These are phyloP conservation scores for Platysteira castanea DNA, from an alignment of 2,113 vertebrate genomes.

Conservation along the genomic window DNA sequence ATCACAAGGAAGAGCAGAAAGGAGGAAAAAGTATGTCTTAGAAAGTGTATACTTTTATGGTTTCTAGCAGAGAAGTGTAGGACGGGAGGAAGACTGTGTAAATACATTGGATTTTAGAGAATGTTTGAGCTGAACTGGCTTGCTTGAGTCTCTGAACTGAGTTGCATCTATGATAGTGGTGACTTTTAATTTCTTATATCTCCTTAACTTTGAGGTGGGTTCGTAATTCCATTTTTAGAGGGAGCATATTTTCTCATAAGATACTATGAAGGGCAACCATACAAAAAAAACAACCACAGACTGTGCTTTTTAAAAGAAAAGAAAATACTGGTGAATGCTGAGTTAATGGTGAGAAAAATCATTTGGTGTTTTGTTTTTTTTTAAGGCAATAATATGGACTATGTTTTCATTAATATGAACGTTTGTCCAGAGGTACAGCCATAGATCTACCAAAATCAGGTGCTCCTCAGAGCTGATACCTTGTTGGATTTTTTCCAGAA, in stretches of 20 bases:
- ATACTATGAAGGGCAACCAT: not conserved
- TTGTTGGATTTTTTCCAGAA: not conserved
- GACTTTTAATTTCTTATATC: not conserved
- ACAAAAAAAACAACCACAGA: too few species aligned
- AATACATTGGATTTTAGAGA: not conserved
- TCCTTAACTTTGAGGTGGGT: not conserved
- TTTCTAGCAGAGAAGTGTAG: not conserved
- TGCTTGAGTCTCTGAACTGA: not conserved
- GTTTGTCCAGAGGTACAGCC: not conserved
- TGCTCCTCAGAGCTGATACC: not conserved
- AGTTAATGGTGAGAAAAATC: not conserved
- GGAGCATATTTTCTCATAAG: not conserved
- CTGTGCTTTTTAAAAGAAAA: too few species aligned
- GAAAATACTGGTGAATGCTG: not conserved
- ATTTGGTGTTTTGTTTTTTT: not conserved
- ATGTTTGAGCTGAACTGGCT: not conserved
- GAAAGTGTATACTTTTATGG: not conserved
- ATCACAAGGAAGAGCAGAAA: not conserved
- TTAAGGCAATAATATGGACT: not conserved
- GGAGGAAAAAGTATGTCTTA: not conserved
- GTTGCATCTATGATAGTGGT: not conserved
- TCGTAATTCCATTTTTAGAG: not conserved
- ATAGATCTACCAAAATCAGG: not conserved
- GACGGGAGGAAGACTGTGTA: not conserved
- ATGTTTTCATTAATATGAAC: not conserved